Evolutionary conservation across 2,888 invertebrate genomes (phyloP).

Genomic region (Chromoteleia sp.): DNA sequence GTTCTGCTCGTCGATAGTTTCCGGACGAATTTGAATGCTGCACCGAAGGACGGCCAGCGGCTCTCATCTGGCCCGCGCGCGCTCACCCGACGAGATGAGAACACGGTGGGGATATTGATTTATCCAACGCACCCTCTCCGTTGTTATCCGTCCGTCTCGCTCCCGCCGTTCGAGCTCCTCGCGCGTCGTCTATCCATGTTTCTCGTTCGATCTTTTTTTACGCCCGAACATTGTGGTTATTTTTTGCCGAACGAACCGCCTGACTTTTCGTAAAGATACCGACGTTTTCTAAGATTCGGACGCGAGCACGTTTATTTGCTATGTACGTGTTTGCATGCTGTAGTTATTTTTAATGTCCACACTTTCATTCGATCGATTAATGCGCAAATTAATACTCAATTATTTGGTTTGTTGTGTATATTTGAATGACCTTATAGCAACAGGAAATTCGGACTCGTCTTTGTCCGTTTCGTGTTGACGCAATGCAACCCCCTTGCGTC

Average conservation of each 20-base stretch:
- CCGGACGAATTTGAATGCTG: slow-evolving; percentile 81
- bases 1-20: too few relatives aligned
- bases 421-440: not conserved
- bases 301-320: too few relatives aligned
- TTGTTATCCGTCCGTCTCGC: slow-evolving; percentile 43
- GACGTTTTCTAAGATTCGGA: not conserved
- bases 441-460: not conserved
- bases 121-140: slow-evolving; percentile 75
- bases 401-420: too few relatives aligned
- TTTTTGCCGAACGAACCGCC: slow-evolving; percentile 13
- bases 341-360: too few relatives aligned
- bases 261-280: not conserved
- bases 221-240: slow-evolving; percentile 16
- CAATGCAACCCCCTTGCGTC: slow-evolving; percentile 26
- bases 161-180: not conserved
- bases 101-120: slow-evolving; percentile 79
- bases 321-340: too few relatives aligned
- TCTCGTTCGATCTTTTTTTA: slow-evolving; percentile 58
- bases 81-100: slow-evolving; percentile 71
- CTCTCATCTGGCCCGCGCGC: slow-evolving; percentile 71
- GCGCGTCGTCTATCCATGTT: not conserved
- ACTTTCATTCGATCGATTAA: too few relatives aligned
- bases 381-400: too few relatives aligned
- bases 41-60: slow-evolving; percentile 70
- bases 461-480: slow-evolving; percentile 12